Percentiles rank a stretch among this genome's conserved stretches.
Evolutionary conservation across 1,140 invertebrate species (phyloP).

Genomic region (Hypothenemus hampei): DNA sequence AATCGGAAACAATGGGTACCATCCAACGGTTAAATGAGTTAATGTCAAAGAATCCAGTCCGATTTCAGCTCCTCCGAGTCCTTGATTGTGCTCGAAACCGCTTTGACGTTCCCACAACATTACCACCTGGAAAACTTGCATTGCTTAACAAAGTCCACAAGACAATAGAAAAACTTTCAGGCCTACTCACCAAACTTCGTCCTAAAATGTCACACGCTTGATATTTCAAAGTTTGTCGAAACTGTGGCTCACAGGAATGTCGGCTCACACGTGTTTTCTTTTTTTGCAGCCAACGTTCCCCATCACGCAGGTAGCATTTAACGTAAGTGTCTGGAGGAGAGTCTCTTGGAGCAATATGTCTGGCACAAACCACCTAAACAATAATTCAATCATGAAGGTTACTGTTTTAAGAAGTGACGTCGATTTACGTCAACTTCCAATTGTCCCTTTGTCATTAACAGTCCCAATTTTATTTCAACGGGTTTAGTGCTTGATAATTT

Average conservation of each 20-base stretch:
- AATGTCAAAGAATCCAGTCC: constrained; percentile 73
- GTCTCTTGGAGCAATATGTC: constrained; percentile 50
- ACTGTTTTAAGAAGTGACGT: not conserved
- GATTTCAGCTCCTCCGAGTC: constrained; percentile 74
- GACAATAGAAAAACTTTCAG: no score
- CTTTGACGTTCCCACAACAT: constrained; percentile 86
- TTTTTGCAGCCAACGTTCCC: constrained; percentile 81
- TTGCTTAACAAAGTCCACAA: not conserved
- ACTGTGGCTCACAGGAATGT: constrained; percentile 75
- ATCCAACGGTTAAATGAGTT: constrained; percentile 70
- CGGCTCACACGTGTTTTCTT: constrained; percentile 77
- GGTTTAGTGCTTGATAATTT: constrained; percentile 60
- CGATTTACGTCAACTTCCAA: constrained; percentile 76
- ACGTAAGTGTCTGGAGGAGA: constrained; percentile 80
- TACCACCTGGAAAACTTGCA: constrained; percentile 47
- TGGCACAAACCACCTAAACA: constrained; percentile 42
- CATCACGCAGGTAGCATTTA: constrained; percentile 87
- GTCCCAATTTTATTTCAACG: constrained; percentile 80
- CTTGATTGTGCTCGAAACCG: constrained; percentile 82
- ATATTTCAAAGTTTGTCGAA: constrained; percentile 84
- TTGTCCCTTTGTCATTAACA: constrained; percentile 85
- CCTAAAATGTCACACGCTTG: constrained; percentile 80
- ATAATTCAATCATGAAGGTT: not conserved
- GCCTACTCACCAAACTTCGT: constrained; percentile 59
- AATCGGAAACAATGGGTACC: constrained; percentile 86